Evolutionary conservation across 2,888 invertebrate species (phyloP).

Genomic region (Orthosia incerta): DNA sequence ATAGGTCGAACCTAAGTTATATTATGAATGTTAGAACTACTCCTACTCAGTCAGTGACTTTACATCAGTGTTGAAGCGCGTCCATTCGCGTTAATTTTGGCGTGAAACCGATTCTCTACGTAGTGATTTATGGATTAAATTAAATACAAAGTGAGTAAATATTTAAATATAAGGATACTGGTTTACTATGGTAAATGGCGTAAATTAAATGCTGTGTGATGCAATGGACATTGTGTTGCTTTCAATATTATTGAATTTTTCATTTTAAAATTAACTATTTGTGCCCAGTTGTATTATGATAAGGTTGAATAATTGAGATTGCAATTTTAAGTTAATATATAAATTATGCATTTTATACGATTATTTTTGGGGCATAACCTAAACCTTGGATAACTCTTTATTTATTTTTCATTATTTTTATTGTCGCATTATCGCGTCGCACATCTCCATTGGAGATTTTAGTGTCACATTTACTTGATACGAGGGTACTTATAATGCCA

Average conservation of each 20-base stretch:
- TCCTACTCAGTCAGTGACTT: slow-evolving; percentile 48
- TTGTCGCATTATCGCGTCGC: too few species aligned
- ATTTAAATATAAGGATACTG: not conserved
- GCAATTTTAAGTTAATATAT: not conserved
- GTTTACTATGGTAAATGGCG: not conserved
- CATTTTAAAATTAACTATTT: not conserved
- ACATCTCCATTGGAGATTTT: too few species aligned
- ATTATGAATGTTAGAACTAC: too few species aligned
- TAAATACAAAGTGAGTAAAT: slow-evolving; percentile 40
- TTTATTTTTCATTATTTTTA: too few species aligned
- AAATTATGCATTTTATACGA: not conserved
- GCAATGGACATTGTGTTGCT: not conserved
- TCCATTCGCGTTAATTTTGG: slow-evolving; percentile 39
- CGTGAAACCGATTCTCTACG: slow-evolving; percentile 38
- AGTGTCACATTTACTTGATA: too few species aligned
- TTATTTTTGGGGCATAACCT: not conserved
- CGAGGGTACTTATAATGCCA: not conserved
- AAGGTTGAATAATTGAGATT: not conserved
- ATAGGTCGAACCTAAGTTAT: too few species aligned
- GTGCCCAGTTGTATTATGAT: not conserved
- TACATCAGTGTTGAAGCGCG: slow-evolving; percentile 39
- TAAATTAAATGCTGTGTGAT: not conserved
- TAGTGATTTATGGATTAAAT: slow-evolving; percentile 25
- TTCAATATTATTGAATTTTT: not conserved
- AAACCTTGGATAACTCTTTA: too few species aligned